Percentiles rank a stretch among this genome's conserved stretches.
phyloP scores from a whole-genome alignment of 1,140 invertebrate species.

The Cylas formicarius region DNA sequence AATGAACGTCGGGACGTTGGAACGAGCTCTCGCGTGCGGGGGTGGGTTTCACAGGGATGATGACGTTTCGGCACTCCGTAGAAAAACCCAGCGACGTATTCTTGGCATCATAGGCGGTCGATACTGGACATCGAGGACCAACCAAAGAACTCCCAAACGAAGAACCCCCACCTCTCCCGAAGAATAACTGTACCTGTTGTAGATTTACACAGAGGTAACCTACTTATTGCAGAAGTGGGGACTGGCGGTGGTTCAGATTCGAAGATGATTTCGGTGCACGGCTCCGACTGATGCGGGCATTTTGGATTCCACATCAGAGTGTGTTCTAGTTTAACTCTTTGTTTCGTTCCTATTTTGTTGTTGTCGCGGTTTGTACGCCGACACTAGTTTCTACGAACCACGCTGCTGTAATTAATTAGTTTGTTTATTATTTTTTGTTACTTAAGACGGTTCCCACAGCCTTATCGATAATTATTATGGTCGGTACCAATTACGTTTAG shows the following conservation, averaged over 20 bases:
- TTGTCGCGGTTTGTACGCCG: background rate
- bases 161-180: conserved; percentile 30
- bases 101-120: conserved; percentile 22
- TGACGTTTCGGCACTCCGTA: conserved; percentile 17
- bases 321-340: background rate
- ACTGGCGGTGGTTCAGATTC: conserved; percentile 11
- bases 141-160: conserved; percentile 31
- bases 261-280: no score
- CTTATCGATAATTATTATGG: no score
- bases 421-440: conserved; percentile 1
- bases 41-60: conserved; percentile 6
- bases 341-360: background rate
- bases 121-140: conserved; percentile 35
- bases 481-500: no score
- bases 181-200: conserved; percentile 43
- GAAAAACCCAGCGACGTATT: conserved; percentile 24
- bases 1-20: background rate
- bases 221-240: conserved; percentile 31
- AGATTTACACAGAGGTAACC: conserved; percentile 39
- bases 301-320: conserved; percentile 15
- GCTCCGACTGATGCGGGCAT: no score
- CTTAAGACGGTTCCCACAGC: no score
- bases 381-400: background rate
- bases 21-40: background rate
- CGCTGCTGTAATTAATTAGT: background rate